Evolutionary conservation across 1,140 invertebrate species (phyloP).

Genomic region (Choristoneura fumiferana): DNA sequence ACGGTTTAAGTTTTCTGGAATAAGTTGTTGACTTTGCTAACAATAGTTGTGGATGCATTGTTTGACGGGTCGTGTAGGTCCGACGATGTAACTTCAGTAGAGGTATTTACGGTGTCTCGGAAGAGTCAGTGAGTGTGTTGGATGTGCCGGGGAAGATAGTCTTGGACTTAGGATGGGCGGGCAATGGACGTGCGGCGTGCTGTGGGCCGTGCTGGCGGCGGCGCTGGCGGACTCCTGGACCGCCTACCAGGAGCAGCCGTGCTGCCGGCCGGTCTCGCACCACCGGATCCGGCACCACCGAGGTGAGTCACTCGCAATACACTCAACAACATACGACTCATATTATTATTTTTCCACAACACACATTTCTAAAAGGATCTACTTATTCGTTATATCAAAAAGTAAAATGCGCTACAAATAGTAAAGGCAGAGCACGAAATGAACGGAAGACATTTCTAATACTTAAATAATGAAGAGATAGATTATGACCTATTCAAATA

Average conservation of each 20-base stretch:
- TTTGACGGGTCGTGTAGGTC: slow-evolving; percentile 39
- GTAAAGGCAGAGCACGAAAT: no score
- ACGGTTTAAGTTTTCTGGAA: slow-evolving; percentile 64
- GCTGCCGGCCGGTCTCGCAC: slow-evolving; percentile 65
- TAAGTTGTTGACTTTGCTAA: slow-evolving; percentile 58
- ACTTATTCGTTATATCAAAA: no score
- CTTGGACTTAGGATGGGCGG: slow-evolving; percentile 42
- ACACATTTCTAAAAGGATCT: no score
- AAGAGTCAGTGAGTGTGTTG: slow-evolving; percentile 43
- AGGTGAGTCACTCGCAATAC: slow-evolving; percentile 61
- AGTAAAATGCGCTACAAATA: no score
- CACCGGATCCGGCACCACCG: slow-evolving; percentile 70
- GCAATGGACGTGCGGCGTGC: slow-evolving; percentile 50
- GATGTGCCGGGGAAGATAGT: slow-evolving; percentile 47
- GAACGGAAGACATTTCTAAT: no score
- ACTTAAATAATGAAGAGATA: no score
- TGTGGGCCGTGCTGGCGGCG: slow-evolving; percentile 49
- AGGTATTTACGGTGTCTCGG: no score
- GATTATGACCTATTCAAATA: no score
- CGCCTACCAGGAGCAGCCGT: slow-evolving; percentile 73
- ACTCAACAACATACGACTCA: not conserved
- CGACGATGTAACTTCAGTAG: slow-evolving; percentile 24
- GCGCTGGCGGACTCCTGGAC: slow-evolving; percentile 68
- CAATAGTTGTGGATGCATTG: slow-evolving; percentile 39
- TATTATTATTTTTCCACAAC: no score